Conservation (phyloP, 2,113 vertebrate species). For the Passer domesticus region DNA sequence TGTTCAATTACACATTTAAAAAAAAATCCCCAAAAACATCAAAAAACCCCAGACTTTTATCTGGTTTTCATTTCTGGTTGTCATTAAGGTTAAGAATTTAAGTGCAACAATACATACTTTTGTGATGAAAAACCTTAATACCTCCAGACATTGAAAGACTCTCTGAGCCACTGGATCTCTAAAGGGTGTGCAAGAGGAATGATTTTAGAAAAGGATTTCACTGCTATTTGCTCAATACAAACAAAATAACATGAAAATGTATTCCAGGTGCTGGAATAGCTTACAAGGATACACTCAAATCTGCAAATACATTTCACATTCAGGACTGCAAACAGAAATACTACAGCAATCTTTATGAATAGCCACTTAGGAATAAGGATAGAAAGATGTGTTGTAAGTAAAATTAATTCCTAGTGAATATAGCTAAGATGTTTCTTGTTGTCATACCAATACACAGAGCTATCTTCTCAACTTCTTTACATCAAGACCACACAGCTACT, state of each 20-base stretch:
- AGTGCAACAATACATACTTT: not conserved
- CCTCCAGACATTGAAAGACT: not conserved
- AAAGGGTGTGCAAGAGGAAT: not conserved
- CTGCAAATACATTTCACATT: not conserved
- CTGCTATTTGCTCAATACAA: not conserved
- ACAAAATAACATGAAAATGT: not conserved
- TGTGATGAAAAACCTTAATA: not conserved
- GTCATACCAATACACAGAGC: not conserved
- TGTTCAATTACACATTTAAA: not conserved
- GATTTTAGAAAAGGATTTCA: not conserved
- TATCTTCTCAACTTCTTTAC: not conserved
- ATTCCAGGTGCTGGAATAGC: not conserved
- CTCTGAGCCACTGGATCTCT: not conserved
- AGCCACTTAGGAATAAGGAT: not conserved
- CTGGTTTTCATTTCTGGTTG: not conserved
- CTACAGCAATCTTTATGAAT: not conserved
- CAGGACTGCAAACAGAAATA: not conserved
- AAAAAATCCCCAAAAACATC: too few species aligned
- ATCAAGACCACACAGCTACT: not conserved
- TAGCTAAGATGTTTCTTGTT: not conserved
- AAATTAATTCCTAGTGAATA: not conserved
- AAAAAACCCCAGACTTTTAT: accelerated
- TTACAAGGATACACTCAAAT: not conserved
- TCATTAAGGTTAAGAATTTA: not conserved
- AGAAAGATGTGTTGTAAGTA: not conserved